phyloP scores from a whole-genome alignment of 1,140 invertebrate genomes.

The Plutomurus gul region DNA sequence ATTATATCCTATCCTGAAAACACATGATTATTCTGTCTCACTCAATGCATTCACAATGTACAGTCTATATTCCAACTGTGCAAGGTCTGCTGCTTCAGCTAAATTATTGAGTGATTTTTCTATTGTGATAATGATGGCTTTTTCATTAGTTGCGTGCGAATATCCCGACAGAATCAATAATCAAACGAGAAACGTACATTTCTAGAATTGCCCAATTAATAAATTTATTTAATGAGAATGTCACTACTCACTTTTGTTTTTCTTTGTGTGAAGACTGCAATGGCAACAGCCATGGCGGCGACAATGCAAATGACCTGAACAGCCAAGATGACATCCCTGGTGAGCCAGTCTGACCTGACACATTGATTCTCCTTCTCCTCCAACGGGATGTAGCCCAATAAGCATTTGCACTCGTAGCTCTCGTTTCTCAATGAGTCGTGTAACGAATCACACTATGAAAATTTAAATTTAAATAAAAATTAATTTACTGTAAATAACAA shows the following conservation, averaged over 20 bases:
- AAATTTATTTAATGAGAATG: conserved; percentile 13
- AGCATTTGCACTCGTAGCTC: neutral
- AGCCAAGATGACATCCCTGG: conserved; percentile 69
- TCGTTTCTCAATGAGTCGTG: conserved; percentile 10
- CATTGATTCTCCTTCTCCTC: neutral
- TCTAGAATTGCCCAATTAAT: no score
- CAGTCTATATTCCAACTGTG: no score
- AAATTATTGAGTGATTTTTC: no score
- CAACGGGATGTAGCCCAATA: neutral
- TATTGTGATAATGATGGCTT: no score
- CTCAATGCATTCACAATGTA: no score
- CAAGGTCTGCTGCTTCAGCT: no score
- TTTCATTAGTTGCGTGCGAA: no score
- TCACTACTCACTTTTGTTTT: conserved; percentile 72
- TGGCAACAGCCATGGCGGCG: conserved; percentile 69
- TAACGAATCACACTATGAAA: neutral
- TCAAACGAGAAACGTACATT: no score
- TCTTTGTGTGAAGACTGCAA: conserved; percentile 73
- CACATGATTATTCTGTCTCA: no score
- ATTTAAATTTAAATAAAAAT: neutral
- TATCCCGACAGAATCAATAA: no score
- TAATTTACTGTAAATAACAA: neutral
- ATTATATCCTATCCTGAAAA: no score
- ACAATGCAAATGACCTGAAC: conserved; percentile 74
- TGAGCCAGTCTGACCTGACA: conserved; percentile 60